phyloP scores from a whole-genome alignment of 2,797 vertebrate species.

The Manis pentadactyla region DNA sequence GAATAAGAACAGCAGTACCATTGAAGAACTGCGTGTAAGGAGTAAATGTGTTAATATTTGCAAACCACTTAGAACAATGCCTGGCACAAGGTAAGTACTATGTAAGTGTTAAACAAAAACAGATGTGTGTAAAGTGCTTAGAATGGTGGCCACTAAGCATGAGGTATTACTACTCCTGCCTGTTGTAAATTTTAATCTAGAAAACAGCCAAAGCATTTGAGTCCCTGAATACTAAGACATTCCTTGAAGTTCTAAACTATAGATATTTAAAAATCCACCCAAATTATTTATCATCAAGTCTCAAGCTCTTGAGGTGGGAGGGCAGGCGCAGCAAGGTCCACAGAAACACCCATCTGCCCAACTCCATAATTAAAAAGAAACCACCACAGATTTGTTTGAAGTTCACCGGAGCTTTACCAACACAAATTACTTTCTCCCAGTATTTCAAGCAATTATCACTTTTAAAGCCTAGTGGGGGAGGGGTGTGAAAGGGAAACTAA shows the following conservation, averaged over 20 bases:
- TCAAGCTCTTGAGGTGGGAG: not conserved
- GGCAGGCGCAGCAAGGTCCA: not conserved
- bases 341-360: not conserved
- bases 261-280: not conserved
- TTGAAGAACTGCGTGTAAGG: not conserved
- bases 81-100: not conserved
- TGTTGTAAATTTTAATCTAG: not conserved
- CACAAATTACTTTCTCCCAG: slow-evolving; percentile 74
- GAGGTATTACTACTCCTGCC: not conserved
- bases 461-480: slow-evolving; percentile 78
- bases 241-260: not conserved
- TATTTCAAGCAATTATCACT: slow-evolving; percentile 91
- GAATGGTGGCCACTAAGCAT: not conserved
- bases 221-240: not conserved
- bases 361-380: slow-evolving; percentile 50
- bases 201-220: not conserved
- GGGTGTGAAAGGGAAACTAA: slow-evolving; percentile 81
- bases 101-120: not conserved
- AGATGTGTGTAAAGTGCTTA: not conserved
- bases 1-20: not conserved
- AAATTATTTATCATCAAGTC: not conserved
- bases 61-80: not conserved
- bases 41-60: not conserved
- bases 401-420: slow-evolving; percentile 45
- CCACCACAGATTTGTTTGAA: slow-evolving; percentile 59